Conservation (phyloP, 2,797 vertebrate species). For the Danio tinwini region DNA sequence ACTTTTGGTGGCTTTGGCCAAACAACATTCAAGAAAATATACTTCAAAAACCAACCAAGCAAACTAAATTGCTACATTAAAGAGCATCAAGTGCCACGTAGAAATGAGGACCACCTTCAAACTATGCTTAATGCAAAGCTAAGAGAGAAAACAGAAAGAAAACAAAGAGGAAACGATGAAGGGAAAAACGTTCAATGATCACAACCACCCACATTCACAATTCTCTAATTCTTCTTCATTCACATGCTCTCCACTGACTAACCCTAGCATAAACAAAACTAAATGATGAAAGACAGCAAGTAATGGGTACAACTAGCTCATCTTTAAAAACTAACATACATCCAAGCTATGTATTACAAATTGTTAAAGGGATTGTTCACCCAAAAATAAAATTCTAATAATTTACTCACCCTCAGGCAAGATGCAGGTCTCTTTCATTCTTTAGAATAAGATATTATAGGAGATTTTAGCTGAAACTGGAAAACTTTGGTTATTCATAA, state of each 20-base stretch:
- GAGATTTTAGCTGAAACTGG: too few relatives aligned
- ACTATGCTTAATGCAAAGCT: slow-evolving; percentile 43
- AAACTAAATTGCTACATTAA: slow-evolving; percentile 32
- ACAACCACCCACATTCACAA: slow-evolving; percentile 38
- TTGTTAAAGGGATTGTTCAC: slow-evolving; percentile 2
- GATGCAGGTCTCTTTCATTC: too few relatives aligned
- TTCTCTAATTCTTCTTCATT: not conserved
- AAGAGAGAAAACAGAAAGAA: not conserved
- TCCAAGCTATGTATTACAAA: not conserved
- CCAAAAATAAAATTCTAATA: not conserved
- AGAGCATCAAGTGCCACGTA: slow-evolving; percentile 24
- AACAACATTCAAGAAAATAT: slow-evolving; percentile 42
- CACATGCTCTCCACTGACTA: not conserved
- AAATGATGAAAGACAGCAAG: slow-evolving; percentile 30
- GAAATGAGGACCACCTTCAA: slow-evolving; percentile 54
- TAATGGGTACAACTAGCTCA: slow-evolving; percentile 17
- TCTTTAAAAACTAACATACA: slow-evolving; percentile 22
- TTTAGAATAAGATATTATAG: too few relatives aligned
- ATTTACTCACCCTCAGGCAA: too few relatives aligned
- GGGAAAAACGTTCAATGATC: slow-evolving; percentile 42
- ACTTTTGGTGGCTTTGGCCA: slow-evolving; percentile 38
- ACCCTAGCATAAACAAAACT: slow-evolving; percentile 36
- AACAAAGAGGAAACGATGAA: not conserved
- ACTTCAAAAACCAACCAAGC: slow-evolving; percentile 41
- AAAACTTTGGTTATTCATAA: too few relatives aligned